Percentiles rank a stretch among this genome's conserved stretches.
Conservation (phyloP, 1,140 invertebrate genomes). For the Pectinophora gossypiella region DNA sequence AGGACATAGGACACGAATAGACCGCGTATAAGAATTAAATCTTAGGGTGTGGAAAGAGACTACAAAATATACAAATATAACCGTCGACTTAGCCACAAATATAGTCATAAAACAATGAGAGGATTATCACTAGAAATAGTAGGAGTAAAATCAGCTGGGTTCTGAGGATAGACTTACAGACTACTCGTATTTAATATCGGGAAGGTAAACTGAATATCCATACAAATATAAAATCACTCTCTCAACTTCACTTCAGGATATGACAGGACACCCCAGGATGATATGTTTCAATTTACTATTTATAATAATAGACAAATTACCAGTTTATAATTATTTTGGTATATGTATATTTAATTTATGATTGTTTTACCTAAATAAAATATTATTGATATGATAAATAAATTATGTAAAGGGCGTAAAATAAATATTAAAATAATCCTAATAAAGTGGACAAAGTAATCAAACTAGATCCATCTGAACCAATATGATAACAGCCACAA, state of each 20-base stretch:
- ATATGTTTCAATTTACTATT: constrained; percentile 45
- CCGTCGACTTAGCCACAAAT: no score
- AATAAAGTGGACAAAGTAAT: constrained; percentile 7
- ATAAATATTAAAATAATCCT: no score
- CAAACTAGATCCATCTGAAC: constrained; percentile 53
- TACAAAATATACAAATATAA: no score
- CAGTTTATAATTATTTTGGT: not conserved
- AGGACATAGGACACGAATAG: constrained; percentile 13
- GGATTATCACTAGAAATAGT: no score
- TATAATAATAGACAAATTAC: constrained; percentile 4
- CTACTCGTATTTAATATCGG: constrained; percentile 14
- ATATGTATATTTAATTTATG: not conserved
- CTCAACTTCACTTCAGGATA: constrained; percentile 33
- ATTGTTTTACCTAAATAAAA: no score
- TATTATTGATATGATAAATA: no score
- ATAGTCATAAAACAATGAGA: no score
- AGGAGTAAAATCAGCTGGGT: no score
- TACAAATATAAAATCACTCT: constrained; percentile 43
- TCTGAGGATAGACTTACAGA: no score
- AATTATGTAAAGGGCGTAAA: no score
- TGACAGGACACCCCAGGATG: constrained; percentile 39
- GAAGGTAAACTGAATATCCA: constrained; percentile 16
- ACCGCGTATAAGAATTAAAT: not conserved
- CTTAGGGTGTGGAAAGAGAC: no score
- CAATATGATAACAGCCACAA: constrained; percentile 47